Conservation (phyloP, 2,888 invertebrate genomes). For the Pristionchus entomophagus region DNA sequence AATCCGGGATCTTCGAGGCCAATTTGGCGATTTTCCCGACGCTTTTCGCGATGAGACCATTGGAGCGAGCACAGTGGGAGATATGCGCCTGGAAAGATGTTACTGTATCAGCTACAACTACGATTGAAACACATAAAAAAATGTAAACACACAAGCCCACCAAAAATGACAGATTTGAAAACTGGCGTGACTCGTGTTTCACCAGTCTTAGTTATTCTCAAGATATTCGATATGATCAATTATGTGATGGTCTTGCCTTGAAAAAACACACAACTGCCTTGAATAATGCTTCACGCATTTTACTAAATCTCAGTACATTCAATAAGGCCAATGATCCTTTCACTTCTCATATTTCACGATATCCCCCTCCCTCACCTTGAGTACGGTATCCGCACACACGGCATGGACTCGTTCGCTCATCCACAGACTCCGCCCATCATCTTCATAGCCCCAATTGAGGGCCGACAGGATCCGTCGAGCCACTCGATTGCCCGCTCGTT, state of each 20-base stretch:
- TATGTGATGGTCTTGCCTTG: too few relatives aligned
- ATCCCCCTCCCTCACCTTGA: slow-evolving; percentile 56
- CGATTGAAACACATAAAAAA: too few relatives aligned
- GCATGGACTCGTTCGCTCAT: slow-evolving; percentile 67
- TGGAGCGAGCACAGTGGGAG: slow-evolving; percentile 69
- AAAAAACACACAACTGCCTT: too few relatives aligned
- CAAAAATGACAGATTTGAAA: too few relatives aligned
- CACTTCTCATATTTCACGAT: neutral
- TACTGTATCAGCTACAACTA: too few relatives aligned
- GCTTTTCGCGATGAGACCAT: slow-evolving; percentile 71
- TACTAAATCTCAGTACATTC: neutral
- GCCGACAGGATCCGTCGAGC: slow-evolving; percentile 64
- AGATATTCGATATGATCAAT: too few relatives aligned
- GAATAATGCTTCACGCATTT: neutral
- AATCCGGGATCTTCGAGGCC: slow-evolving; percentile 68
- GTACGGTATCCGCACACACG: slow-evolving; percentile 68
- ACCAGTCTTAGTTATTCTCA: too few relatives aligned
- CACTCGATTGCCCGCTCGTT: slow-evolving; percentile 67
- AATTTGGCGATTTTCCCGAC: slow-evolving; percentile 69
- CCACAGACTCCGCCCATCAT: slow-evolving; percentile 62
- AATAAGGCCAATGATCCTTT: too few relatives aligned
- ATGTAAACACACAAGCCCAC: too few relatives aligned
- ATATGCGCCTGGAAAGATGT: slow-evolving; percentile 65
- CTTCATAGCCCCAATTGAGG: slow-evolving; percentile 65
- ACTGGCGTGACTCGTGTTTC: too few relatives aligned